These are phyloP conservation scores for Conus betulinus DNA, from an alignment of 1,140 invertebrate species.

Conservation along the genomic window DNA sequence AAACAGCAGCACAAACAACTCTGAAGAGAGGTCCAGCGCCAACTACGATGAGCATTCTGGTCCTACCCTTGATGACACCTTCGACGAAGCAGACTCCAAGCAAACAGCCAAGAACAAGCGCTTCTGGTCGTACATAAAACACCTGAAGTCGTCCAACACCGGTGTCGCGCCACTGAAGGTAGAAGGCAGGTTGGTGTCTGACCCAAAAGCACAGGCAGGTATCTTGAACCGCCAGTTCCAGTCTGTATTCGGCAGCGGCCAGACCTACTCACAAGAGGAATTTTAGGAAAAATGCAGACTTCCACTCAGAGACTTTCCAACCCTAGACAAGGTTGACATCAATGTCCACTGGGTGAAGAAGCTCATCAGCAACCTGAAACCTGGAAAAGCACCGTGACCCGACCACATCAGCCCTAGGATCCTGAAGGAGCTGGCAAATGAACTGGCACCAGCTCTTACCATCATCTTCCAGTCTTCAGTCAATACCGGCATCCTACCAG, in stretches of 20 bases:
- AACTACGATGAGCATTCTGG: neutral
- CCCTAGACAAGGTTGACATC: neutral
- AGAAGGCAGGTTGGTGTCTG: neutral
- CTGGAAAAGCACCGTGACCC: conserved; percentile 1
- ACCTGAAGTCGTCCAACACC: conserved; percentile 9
- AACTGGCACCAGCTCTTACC: too few relatives aligned
- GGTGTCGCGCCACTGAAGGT: neutral
- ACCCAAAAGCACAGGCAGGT: conserved; percentile 6
- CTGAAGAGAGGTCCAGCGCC: neutral
- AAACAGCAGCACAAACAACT: neutral
- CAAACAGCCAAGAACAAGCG: neutral
- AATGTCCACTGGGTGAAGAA: neutral
- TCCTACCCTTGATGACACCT: neutral
- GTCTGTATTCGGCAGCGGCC: neutral
- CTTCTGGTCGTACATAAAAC: conserved; percentile 39
- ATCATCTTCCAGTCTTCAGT: conserved; percentile 29
- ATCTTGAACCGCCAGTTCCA: neutral
- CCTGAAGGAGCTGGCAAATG: conserved; percentile 36
- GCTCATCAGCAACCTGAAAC: neutral
- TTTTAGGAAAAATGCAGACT: neutral
- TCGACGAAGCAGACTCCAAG: neutral
- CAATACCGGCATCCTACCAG: neutral
- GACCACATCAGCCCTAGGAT: neutral
- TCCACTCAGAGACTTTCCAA: neutral
- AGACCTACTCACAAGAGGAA: neutral